A percentile compares a stretch with the other conserved stretches of the same genome.
Evolutionary conservation across 2,888 invertebrate species (phyloP).

Genomic region (Lasioglossum marginatum): DNA sequence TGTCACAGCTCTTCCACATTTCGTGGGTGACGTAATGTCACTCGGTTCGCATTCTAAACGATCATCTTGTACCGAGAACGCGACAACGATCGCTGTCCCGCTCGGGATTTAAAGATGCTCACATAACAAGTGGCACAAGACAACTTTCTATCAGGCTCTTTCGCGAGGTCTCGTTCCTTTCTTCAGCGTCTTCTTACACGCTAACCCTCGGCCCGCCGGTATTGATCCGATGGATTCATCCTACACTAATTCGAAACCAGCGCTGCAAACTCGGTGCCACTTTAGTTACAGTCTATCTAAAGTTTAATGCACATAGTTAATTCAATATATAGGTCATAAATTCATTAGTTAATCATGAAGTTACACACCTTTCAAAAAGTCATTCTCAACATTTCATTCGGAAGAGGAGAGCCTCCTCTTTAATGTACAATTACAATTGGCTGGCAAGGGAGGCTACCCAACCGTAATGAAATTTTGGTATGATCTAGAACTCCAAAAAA

Average conservation of each 20-base stretch:
- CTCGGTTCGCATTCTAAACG: neutral
- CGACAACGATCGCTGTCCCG: constrained; percentile 30
- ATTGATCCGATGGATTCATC: neutral
- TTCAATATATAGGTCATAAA: no score
- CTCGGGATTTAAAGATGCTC: constrained; percentile 43
- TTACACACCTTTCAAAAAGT: no score
- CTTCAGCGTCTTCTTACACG: neutral
- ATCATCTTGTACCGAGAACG: neutral
- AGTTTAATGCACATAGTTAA: neutral
- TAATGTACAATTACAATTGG: no score
- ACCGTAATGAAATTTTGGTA: no score
- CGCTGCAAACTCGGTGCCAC: neutral
- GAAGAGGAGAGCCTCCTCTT: no score
- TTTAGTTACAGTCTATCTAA: neutral
- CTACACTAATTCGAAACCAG: neutral
- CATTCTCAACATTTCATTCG: no score
- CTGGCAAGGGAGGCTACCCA: no score
- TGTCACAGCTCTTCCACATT: neutral
- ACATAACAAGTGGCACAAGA: constrained; percentile 67
- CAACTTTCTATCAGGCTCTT: constrained; percentile 62
- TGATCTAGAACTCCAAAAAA: no score
- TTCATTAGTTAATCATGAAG: no score
- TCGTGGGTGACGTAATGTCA: constrained; percentile 13
- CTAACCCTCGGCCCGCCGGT: neutral
- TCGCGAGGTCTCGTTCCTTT: neutral